These are phyloP conservation scores for Enteromius trimaculatus DNA, from an alignment of 2,797 vertebrate genomes.

Conservation along the genomic window DNA sequence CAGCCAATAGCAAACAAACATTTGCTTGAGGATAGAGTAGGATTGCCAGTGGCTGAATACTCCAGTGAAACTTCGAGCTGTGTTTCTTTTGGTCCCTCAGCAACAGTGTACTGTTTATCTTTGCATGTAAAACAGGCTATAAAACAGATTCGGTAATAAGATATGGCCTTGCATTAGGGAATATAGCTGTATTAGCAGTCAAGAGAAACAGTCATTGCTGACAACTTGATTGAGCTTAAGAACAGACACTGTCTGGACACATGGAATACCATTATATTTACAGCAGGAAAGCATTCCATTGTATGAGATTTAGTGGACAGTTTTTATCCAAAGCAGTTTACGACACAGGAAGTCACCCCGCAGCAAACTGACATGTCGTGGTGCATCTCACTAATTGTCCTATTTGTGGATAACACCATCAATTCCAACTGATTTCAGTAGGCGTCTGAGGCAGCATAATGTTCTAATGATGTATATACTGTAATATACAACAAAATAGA, in stretches of 20 bases:
- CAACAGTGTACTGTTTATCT: constrained; percentile 1
- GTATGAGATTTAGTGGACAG: not conserved
- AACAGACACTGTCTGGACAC: constrained; percentile 6
- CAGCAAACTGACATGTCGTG: not conserved
- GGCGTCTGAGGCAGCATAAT: not conserved
- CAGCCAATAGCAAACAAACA: not conserved
- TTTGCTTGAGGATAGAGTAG: constrained; percentile 9
- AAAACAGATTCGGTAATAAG: not conserved
- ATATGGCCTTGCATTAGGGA: not conserved
- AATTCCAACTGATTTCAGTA: constrained; percentile 3
- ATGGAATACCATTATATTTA: not conserved
- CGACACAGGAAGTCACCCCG: not conserved
- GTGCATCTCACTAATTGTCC: not conserved
- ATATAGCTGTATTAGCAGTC: constrained; percentile 12
- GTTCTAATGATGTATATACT: not conserved
- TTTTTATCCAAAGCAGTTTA: constrained; percentile 16
- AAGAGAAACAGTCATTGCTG: constrained; percentile 14
- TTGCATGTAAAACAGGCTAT: constrained; percentile 19
- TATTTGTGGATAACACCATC: not conserved
- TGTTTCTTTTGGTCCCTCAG: not conserved
- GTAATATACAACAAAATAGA: not conserved
- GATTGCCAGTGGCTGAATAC: not conserved
- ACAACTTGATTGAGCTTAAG: constrained; percentile 18
- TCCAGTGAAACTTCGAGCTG: not conserved
- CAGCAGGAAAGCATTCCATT: not conserved